Conservation (phyloP, 2,113 vertebrate genomes). For the Coptodon rendalli region DNA sequence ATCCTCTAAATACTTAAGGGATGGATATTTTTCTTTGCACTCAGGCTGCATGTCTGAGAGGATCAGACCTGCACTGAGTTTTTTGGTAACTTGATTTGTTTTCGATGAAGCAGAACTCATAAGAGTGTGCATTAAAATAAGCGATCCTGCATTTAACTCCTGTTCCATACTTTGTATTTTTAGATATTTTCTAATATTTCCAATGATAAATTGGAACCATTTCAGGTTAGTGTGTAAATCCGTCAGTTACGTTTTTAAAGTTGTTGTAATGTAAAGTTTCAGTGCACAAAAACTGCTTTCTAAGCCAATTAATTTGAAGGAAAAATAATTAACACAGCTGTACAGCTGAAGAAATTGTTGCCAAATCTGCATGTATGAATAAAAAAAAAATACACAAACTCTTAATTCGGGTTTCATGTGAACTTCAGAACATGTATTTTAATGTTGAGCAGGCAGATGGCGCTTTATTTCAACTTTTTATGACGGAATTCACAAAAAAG, state of each 20-base stretch:
- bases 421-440: not conserved
- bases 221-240: not conserved
- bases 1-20: slow-evolving; percentile 12
- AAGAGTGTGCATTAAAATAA: not conserved
- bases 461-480: not conserved
- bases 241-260: not conserved
- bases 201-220: not conserved
- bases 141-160: not conserved
- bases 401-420: not conserved
- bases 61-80: not conserved
- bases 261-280: not conserved
- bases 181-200: not conserved
- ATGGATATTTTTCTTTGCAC: not conserved
- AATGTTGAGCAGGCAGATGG: slow-evolving; percentile 19
- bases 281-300: not conserved
- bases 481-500: not conserved
- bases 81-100: slow-evolving; percentile 30
- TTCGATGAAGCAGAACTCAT: not conserved
- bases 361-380: not conserved
- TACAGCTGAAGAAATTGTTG: not conserved
- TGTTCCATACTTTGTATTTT: not conserved
- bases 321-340: not conserved
- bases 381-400: not conserved
- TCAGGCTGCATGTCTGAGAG: not conserved
- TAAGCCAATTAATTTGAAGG: not conserved